phyloP scores from a whole-genome alignment of 2,113 vertebrate species.

The Gymnobelideus leadbeateri region DNA sequence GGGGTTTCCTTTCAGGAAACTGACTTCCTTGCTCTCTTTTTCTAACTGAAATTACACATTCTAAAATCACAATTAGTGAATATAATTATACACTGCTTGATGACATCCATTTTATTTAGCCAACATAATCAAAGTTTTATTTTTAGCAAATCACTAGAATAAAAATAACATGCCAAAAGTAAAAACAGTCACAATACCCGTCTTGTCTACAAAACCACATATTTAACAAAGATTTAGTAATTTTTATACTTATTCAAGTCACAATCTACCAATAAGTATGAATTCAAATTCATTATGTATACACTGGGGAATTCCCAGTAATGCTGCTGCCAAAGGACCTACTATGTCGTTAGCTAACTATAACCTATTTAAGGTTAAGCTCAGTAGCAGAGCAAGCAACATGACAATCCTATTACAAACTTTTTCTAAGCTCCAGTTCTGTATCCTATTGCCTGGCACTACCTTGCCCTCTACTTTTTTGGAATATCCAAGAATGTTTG shows the following conservation, averaged over 20 bases:
- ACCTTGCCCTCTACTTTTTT: neutral
- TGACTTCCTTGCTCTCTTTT: constrained; percentile 54
- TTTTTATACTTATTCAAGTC: neutral
- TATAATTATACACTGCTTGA: constrained; percentile 28
- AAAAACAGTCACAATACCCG: neutral
- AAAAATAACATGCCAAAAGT: neutral
- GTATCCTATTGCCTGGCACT: neutral
- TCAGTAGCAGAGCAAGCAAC: neutral
- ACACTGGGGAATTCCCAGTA: neutral
- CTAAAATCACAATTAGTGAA: constrained; percentile 23
- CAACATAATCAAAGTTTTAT: constrained; percentile 40
- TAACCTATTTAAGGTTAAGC: neutral
- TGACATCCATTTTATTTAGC: constrained; percentile 50
- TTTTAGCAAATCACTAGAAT: constrained; percentile 33
- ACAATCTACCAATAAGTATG: neutral
- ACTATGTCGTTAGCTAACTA: neutral
- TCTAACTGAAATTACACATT: constrained; percentile 46
- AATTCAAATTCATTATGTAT: neutral
- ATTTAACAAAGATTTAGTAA: neutral
- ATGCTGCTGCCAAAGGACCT: neutral
- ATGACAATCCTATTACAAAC: neutral
- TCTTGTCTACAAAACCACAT: neutral
- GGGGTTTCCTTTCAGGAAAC: constrained; percentile 92
- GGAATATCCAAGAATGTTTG: neutral
- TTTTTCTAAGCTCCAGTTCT: neutral